These are phyloP conservation scores for Anisognathus igniventris DNA, from an alignment of 2,797 vertebrate species.

Conservation along the genomic window DNA sequence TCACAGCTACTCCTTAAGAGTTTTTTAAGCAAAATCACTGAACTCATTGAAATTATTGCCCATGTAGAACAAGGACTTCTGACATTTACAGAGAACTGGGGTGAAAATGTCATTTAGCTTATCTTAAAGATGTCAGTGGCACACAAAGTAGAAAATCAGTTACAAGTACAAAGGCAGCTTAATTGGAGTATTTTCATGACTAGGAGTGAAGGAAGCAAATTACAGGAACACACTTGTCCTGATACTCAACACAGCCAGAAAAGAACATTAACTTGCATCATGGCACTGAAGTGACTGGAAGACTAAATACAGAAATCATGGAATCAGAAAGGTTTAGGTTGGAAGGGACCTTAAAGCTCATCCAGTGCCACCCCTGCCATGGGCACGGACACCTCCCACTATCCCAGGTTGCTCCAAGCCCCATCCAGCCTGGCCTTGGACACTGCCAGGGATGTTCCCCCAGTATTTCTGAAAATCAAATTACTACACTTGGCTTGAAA, in stretches of 20 bases:
- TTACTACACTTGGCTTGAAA: background rate
- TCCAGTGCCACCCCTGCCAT: background rate
- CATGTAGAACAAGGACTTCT: background rate
- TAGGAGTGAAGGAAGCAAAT: background rate
- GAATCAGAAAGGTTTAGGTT: background rate
- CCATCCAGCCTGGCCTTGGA: rapidly evolving
- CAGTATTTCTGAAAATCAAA: background rate
- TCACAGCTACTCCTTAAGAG: background rate
- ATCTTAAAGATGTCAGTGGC: background rate
- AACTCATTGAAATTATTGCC: background rate
- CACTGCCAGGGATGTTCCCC: background rate
- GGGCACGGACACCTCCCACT: background rate
- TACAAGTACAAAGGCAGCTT: background rate
- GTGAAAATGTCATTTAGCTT: background rate
- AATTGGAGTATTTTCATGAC: background rate
- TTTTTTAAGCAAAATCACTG: background rate
- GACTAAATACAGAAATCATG: background rate
- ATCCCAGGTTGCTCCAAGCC: background rate
- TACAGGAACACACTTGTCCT: background rate
- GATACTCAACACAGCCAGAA: background rate
- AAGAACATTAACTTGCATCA: background rate
- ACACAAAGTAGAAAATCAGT: background rate
- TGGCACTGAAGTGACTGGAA: background rate
- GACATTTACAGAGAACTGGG: background rate
- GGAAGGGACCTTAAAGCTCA: background rate